These are phyloP conservation scores for Vidua macroura DNA, from an alignment of 2,113 vertebrate genomes.

Conservation along the genomic window DNA sequence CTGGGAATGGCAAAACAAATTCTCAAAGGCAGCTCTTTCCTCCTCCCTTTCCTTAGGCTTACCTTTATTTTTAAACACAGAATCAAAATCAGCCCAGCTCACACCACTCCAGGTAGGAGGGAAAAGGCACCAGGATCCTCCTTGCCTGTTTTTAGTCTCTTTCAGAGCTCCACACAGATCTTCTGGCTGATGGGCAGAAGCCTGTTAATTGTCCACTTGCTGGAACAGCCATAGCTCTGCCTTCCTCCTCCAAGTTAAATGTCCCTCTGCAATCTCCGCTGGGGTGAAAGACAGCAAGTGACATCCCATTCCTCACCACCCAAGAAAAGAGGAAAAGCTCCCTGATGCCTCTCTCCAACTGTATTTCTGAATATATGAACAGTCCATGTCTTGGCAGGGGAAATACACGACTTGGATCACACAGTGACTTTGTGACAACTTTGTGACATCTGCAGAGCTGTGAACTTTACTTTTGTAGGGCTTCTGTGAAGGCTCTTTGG, in stretches of 20 bases:
- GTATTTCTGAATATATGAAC: background rate
- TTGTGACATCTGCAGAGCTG: background rate
- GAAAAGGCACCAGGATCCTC: background rate
- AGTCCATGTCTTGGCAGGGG: background rate
- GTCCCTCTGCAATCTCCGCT: background rate
- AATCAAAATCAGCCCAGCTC: background rate
- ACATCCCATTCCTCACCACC: background rate
- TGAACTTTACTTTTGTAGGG: background rate
- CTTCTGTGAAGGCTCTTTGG: background rate
- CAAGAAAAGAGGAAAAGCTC: background rate
- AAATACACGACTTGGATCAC: background rate
- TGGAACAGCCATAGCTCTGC: background rate
- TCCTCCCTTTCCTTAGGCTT: constrained; percentile 23
- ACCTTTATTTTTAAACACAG: background rate
- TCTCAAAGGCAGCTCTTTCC: background rate
- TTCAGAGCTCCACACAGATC: background rate
- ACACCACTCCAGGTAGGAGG: background rate
- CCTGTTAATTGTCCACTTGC: background rate
- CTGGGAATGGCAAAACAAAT: constrained; percentile 11
- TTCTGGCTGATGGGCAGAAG: background rate
- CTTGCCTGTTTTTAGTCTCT: background rate
- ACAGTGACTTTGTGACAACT: background rate
- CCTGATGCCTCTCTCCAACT: background rate
- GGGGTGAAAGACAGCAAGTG: background rate
- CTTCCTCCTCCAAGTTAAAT: background rate